A percentile compares a stretch with the other conserved stretches of the same genome.
phyloP scores from a whole-genome alignment of 2,797 vertebrate genomes.

The Macropus fuliginosus region DNA sequence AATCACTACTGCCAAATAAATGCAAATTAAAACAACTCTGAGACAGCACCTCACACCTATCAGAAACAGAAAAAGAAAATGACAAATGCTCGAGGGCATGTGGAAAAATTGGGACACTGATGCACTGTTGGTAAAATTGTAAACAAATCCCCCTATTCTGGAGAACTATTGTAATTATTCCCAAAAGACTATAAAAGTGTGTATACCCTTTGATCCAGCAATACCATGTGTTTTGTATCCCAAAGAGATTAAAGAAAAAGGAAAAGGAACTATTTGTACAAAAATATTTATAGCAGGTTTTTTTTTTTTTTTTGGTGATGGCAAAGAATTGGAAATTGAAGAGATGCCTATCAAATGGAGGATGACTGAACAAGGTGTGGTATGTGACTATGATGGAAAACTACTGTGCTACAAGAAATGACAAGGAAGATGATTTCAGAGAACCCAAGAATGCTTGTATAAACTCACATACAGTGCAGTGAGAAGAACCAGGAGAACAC shows the following conservation, averaged over 20 bases:
- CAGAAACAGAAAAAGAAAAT: neutral
- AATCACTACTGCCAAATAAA: neutral
- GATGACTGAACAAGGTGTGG: too few species aligned
- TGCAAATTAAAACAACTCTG: neutral
- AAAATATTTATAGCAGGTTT: neutral
- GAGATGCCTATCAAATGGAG: neutral
- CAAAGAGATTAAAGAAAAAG: neutral
- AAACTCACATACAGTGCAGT: too few species aligned
- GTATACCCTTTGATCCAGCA: neutral
- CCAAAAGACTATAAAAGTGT: neutral
- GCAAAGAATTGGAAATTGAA: neutral
- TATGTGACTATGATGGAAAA: too few species aligned
- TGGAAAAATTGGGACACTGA: neutral
- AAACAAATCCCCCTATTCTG: neutral
- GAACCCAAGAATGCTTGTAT: too few species aligned
- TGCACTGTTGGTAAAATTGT: neutral
- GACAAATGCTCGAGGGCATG: neutral
- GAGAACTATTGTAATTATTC: neutral
- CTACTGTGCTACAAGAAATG: too few species aligned
- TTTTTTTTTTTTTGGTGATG: neutral
- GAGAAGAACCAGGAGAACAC: too few species aligned
- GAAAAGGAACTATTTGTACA: neutral
- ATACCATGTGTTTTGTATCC: neutral
- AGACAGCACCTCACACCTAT: neutral
- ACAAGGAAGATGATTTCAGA: too few species aligned